A percentile compares a stretch with the other conserved stretches of the same genome.
Evolutionary conservation across 2,888 invertebrate species (phyloP).

Genomic region (Malthinus seriepunctatus): DNA sequence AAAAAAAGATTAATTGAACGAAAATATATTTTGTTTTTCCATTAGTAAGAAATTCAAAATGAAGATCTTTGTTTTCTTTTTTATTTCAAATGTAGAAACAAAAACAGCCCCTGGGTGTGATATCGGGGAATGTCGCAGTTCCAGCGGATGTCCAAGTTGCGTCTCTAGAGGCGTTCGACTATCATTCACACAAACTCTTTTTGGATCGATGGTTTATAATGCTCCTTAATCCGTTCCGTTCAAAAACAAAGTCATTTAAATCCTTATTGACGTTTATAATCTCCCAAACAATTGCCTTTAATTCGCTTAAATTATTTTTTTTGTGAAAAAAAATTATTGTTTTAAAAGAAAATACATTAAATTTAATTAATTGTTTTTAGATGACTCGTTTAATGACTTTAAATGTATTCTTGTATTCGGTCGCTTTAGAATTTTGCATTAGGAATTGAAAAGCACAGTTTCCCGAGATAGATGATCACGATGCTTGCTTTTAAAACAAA

Average conservation of each 20-base stretch:
- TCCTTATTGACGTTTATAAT: background rate
- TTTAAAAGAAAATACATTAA: too few species aligned
- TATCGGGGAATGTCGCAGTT: constrained; percentile 31
- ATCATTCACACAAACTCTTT: constrained; percentile 24
- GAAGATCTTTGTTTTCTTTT: constrained; percentile 37
- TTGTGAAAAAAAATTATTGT: too few species aligned
- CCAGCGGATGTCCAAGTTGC: constrained; percentile 25
- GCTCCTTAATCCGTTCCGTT: constrained; percentile 18
- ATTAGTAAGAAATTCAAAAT: constrained; percentile 28
- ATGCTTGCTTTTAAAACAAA: constrained; percentile 8
- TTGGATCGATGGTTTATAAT: constrained; percentile 27
- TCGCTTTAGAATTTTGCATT: too few species aligned
- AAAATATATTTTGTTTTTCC: constrained; percentile 39
- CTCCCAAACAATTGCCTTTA: too few species aligned
- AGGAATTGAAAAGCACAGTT: too few species aligned
- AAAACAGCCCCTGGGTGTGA: constrained; percentile 39
- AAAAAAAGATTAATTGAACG: constrained; percentile 39
- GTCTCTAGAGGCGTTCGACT: constrained; percentile 26
- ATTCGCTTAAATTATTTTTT: too few species aligned
- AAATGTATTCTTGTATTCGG: too few species aligned
- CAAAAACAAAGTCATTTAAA: constrained; percentile 4
- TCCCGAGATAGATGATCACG: too few species aligned
- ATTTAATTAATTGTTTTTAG: too few species aligned
- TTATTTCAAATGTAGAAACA: constrained; percentile 32
- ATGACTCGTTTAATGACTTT: too few species aligned